Conservation (phyloP, 53 echinoderm and acorn worm species). For the Paelopatides confundens region DNA sequence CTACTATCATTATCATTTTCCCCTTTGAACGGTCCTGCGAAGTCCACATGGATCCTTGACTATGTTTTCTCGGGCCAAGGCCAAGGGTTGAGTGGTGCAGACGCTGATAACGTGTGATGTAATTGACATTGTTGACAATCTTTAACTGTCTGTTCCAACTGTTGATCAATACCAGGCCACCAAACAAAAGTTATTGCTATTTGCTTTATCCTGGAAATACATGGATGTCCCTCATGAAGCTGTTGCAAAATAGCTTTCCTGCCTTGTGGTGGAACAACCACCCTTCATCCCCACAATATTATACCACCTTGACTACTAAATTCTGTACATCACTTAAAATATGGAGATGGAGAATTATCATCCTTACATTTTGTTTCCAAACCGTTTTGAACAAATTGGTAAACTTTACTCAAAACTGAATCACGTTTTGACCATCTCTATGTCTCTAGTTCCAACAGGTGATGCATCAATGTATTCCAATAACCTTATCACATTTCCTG, state of each 20-base stretch:
- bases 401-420: neutral
- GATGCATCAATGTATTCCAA: neutral
- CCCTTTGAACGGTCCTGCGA: too few relatives aligned
- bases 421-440: constrained; percentile 1
- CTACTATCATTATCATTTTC: constrained; percentile 24
- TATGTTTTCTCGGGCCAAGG: constrained; percentile 58
- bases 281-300: constrained; percentile 60
- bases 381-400: neutral
- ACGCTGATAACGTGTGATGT: constrained; percentile 23
- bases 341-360: constrained; percentile 25
- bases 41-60: constrained; percentile 48
- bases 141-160: constrained; percentile 39
- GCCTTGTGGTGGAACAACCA: constrained; percentile 51
- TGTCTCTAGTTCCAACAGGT: neutral
- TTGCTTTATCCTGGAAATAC: constrained; percentile 46
- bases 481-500: constrained; percentile 6
- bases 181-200: constrained; percentile 53
- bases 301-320: constrained; percentile 39
- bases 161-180: constrained; percentile 62
- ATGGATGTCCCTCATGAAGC: constrained; percentile 65
- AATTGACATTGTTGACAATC: constrained; percentile 25
- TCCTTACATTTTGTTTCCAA: constrained; percentile 33
- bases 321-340: constrained; percentile 30
- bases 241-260: constrained; percentile 43
- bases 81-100: constrained; percentile 61